Conservation (phyloP, 2,113 vertebrate species). For the Trogon melanurus region DNA sequence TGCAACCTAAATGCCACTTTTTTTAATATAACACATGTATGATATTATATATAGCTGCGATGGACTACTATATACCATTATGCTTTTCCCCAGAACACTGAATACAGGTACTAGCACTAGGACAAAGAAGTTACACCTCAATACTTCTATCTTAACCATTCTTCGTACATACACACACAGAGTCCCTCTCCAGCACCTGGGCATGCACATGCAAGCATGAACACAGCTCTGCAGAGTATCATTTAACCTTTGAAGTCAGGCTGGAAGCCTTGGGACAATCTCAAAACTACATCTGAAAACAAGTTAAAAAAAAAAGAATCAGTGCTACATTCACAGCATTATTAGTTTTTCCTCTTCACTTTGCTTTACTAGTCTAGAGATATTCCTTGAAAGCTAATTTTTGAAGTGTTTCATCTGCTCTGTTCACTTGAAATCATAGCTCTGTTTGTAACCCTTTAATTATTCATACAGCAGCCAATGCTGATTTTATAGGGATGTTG, state of each 20-base stretch:
- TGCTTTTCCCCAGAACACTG: neutral
- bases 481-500: slow-evolving; percentile 3
- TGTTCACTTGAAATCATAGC: neutral
- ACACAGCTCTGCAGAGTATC: neutral
- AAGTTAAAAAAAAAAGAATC: neutral
- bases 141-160: neutral
- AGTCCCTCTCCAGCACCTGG: neutral
- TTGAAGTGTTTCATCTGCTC: neutral
- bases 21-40: neutral
- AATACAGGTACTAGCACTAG: neutral
- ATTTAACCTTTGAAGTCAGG: slow-evolving; percentile 5
- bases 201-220: neutral
- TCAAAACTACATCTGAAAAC: neutral
- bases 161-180: neutral
- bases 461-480: slow-evolving; percentile 21
- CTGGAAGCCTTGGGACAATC: slow-evolving; percentile 9
- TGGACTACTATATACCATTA: neutral
- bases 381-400: neutral
- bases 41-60: neutral
- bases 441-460: slow-evolving; percentile 26
- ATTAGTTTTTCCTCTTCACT: neutral
- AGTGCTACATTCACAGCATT: neutral
- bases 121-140: neutral
- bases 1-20: neutral
- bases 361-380: neutral